phyloP scores from a whole-genome alignment of 2,888 invertebrate genomes.

The Tholera decimalis region DNA sequence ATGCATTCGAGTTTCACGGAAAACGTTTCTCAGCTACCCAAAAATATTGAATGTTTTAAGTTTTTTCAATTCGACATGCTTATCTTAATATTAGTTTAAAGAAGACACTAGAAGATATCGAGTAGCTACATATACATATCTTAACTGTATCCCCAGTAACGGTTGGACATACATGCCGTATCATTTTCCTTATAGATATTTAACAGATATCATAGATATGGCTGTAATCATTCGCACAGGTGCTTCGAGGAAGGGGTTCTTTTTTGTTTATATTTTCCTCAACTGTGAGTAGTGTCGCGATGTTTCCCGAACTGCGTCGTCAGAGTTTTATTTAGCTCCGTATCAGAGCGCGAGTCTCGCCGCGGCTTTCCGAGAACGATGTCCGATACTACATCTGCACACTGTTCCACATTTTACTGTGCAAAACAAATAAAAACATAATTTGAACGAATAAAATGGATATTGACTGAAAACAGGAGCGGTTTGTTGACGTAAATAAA shows the following conservation, averaged over 20 bases:
- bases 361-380: constrained; percentile 75
- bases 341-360: constrained; percentile 65
- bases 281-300: constrained; percentile 60
- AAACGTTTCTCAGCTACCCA: constrained; percentile 41
- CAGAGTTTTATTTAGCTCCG: constrained; percentile 74
- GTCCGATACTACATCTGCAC: constrained; percentile 70
- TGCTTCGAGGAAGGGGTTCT: constrained; percentile 51
- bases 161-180: constrained; percentile 30
- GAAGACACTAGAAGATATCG: background rate
- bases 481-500: constrained; percentile 26
- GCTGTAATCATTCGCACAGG: constrained; percentile 32
- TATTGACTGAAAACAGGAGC: constrained; percentile 49
- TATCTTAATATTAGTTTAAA: constrained; percentile 14
- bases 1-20: constrained; percentile 50
- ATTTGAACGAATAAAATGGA: constrained; percentile 47
- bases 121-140: background rate
- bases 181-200: constrained; percentile 52
- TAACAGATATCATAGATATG: constrained; percentile 38
- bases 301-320: constrained; percentile 68
- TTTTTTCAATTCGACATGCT: constrained; percentile 16
- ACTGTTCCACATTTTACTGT: constrained; percentile 65
- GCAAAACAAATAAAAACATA: constrained; percentile 65
- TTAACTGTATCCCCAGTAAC: constrained; percentile 14
- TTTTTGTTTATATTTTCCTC: constrained; percentile 58
- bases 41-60: constrained; percentile 25